Conservation (phyloP, 2,797 vertebrate genomes). For the Xerus rutilus region DNA sequence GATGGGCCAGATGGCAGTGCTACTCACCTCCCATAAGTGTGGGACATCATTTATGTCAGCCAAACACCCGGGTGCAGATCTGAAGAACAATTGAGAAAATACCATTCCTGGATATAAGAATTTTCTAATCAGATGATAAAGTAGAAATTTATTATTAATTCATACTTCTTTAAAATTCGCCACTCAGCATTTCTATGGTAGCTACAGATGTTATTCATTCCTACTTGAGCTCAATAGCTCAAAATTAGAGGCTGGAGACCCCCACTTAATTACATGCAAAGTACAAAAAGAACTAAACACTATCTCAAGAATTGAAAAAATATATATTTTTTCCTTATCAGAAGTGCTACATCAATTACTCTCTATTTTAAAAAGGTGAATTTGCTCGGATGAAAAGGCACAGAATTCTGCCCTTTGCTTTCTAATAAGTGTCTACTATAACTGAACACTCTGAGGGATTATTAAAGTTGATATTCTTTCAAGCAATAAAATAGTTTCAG, state of each 20-base stretch:
- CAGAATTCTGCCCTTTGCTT: not conserved
- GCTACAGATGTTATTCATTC: not conserved
- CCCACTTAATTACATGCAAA: not conserved
- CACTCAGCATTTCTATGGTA: not conserved
- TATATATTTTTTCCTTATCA: not conserved
- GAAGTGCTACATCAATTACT: not conserved
- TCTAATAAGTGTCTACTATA: not conserved
- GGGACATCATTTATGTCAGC: not conserved
- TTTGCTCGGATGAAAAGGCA: not conserved
- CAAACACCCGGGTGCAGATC: not conserved
- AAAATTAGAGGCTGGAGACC: not conserved
- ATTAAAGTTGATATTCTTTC: conserved; percentile 13
- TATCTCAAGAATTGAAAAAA: no score
- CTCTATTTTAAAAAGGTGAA: conserved; percentile 13
- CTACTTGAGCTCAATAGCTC: not conserved
- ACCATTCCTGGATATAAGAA: not conserved
- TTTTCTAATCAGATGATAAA: conserved; percentile 50
- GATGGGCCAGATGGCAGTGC: not conserved
- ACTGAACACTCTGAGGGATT: not conserved
- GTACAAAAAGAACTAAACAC: not conserved
- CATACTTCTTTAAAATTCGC: not conserved
- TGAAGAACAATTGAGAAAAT: not conserved
- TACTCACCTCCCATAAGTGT: conserved; percentile 33
- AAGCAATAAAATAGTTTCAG: conserved; percentile 39
- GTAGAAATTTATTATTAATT: not conserved